Evolutionary conservation across 2,797 vertebrate species (phyloP).

Genomic region (Sphenodon punctatus): DNA sequence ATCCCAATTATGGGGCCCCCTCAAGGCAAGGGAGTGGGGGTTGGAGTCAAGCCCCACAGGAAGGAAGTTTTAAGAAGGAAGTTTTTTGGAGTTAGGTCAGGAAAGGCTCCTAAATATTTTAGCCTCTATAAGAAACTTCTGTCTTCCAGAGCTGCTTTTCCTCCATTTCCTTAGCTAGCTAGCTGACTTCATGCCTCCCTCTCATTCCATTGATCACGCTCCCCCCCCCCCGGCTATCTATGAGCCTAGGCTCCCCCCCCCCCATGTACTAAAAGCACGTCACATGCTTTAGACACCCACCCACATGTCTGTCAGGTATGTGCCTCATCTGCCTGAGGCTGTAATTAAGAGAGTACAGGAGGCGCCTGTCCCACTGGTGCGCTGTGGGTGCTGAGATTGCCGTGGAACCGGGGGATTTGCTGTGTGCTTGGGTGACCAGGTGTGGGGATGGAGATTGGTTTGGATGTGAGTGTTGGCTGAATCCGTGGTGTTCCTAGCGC

Average conservation of each 20-base stretch:
- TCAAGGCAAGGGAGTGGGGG: too few species aligned
- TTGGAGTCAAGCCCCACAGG: too few species aligned
- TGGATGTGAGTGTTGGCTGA: constrained; percentile 39
- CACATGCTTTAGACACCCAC: accelerated
- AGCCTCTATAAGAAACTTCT: neutral
- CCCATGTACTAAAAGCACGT: neutral
- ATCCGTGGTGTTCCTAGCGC: neutral
- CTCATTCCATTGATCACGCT: neutral
- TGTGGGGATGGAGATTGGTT: constrained; percentile 39
- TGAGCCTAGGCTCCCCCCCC: neutral
- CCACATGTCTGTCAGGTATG: neutral
- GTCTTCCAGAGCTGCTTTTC: neutral
- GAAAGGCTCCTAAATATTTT: constrained; percentile 13
- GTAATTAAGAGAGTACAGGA: neutral
- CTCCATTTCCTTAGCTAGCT: neutral
- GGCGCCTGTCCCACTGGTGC: neutral
- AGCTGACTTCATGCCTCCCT: neutral
- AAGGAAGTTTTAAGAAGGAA: too few species aligned
- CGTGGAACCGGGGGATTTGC: neutral
- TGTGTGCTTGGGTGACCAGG: constrained; percentile 9
- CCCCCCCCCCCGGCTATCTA: neutral
- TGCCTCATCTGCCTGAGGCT: neutral
- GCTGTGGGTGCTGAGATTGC: neutral
- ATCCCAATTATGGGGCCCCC: too few species aligned
- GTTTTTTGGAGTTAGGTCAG: constrained; percentile 43